Conservation (phyloP, 2,888 invertebrate genomes). For the Sympetrum striolatum region DNA sequence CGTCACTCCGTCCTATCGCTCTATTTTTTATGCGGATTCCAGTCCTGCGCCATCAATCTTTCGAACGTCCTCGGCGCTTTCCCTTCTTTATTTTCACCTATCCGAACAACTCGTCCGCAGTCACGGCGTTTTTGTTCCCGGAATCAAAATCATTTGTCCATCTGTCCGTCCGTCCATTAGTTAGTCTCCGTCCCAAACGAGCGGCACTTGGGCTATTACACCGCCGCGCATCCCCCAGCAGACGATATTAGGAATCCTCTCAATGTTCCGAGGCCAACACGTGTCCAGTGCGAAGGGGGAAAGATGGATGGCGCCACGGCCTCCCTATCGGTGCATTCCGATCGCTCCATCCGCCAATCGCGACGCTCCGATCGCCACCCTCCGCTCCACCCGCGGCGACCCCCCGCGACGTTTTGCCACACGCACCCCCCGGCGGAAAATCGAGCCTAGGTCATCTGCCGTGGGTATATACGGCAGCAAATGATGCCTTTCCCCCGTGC, state of each 20-base stretch:
- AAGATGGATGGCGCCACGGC: constrained; percentile 20
- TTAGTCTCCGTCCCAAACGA: background rate
- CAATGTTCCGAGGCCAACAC: constrained; percentile 31
- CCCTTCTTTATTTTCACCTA: background rate
- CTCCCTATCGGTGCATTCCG: constrained; percentile 25
- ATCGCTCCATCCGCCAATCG: background rate
- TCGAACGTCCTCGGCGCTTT: background rate
- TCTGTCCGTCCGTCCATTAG: constrained; percentile 22
- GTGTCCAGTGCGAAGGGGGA: constrained; percentile 1
- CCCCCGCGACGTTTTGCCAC: background rate
- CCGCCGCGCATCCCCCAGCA: background rate
- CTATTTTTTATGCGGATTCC: background rate
- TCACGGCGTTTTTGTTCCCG: background rate
- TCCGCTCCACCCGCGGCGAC: background rate
- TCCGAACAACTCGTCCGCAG: background rate
- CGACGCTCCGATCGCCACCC: background rate
- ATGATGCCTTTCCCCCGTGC: background rate
- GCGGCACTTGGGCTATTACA: background rate
- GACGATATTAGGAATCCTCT: constrained; percentile 14
- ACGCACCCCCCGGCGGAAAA: background rate
- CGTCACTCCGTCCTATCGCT: background rate
- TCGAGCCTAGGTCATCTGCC: background rate
- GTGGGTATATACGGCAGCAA: background rate
- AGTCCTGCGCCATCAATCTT: background rate
- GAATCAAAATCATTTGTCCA: constrained; percentile 34